Percentiles rank a stretch among this genome's conserved stretches.
Evolutionary conservation across 2,888 invertebrate species (phyloP).

Genomic region (Lepidonotus clava): DNA sequence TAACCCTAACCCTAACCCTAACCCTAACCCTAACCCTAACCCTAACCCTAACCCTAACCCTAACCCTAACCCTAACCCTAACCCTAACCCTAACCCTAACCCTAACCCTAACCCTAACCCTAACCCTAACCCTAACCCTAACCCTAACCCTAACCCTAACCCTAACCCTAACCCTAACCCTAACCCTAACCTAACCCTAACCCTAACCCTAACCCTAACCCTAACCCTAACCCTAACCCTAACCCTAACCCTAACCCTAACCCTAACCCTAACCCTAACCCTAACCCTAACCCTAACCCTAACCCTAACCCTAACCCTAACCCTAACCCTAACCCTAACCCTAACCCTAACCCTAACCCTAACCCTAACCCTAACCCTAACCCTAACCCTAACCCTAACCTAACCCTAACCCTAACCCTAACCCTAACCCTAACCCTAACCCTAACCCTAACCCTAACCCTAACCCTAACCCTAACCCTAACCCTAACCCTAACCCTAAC

Average conservation of each 20-base stretch:
- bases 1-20: constrained; percentile 57
- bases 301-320: constrained; percentile 49
- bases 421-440: constrained; percentile 64
- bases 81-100: constrained; percentile 62
- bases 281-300: constrained; percentile 34
- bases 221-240: not conserved
- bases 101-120: constrained; percentile 61
- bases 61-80: constrained; percentile 60
- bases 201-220: constrained; percentile 61
- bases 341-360: constrained; percentile 63
- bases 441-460: constrained; percentile 64
- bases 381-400: constrained; percentile 59
- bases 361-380: constrained; percentile 60
- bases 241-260: not conserved
- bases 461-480: constrained; percentile 64
- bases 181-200: constrained; percentile 57
- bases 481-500: constrained; percentile 64
- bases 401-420: constrained; percentile 63
- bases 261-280: not conserved
- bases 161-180: constrained; percentile 62
- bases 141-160: constrained; percentile 59
- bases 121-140: constrained; percentile 61
- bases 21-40: constrained; percentile 59
- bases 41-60: constrained; percentile 61
- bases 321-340: constrained; percentile 56